A percentile compares a stretch with the other conserved stretches of the same genome.
Evolutionary conservation across 1,140 invertebrate genomes (phyloP).

Genomic region (Drosophila repletoides): DNA sequence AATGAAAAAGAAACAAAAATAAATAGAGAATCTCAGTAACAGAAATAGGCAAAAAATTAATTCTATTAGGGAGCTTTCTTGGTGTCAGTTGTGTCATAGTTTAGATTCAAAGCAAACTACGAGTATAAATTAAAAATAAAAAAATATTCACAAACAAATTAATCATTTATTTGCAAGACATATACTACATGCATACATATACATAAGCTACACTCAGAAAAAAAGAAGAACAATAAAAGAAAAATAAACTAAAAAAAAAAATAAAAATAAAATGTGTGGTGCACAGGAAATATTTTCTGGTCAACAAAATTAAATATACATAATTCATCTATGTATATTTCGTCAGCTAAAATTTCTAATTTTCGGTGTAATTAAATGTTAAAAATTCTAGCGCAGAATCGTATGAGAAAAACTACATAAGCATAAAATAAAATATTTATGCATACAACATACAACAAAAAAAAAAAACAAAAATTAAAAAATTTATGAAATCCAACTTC

Average conservation of each 20-base stretch:
- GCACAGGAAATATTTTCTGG: not conserved
- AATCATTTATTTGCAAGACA: constrained; percentile 28
- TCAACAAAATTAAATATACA: no score
- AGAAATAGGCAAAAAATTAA: constrained; percentile 30
- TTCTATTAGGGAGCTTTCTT: constrained; percentile 45
- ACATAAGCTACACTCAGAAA: not conserved
- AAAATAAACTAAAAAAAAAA: not conserved
- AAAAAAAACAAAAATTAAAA: constrained; percentile 16
- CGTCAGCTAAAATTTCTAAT: constrained; percentile 52
- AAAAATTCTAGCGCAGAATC: constrained; percentile 57
- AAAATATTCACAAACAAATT: constrained; percentile 21
- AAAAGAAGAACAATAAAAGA: not conserved
- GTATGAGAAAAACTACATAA: constrained; percentile 15
- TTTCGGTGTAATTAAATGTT: constrained; percentile 74
- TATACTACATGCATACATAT: constrained; percentile 6
- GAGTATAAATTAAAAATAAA: constrained; percentile 5
- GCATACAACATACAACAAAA: constrained; percentile 8
- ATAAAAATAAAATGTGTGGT: not conserved
- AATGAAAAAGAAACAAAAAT: constrained; percentile 4
- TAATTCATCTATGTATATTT: constrained; percentile 21
- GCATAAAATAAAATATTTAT: constrained; percentile 32
- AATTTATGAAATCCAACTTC: no score
- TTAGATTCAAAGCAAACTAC: constrained; percentile 48
- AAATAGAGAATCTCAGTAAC: constrained; percentile 27
- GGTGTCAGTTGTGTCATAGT: constrained; percentile 70